Base-by-base conservation (phyloP, 1,140 invertebrate genomes). In the Steinernema khuongi region DNA sequence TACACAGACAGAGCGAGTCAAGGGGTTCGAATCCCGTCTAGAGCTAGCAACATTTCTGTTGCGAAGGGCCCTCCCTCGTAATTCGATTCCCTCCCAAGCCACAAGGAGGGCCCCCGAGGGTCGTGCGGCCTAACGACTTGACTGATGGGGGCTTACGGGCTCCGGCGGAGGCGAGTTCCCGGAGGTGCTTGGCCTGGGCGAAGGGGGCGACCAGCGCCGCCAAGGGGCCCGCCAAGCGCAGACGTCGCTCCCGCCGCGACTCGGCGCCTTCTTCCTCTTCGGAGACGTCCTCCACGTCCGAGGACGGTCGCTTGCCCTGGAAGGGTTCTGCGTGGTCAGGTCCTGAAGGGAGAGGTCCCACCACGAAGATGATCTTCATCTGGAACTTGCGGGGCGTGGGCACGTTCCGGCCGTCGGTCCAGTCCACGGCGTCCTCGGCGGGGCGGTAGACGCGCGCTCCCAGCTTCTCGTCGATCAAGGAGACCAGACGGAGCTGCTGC, bases 361-460 rank as follows among this genome's bases (percentile, higher is more conserved):
- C 82, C 18, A 83, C 71, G 32, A 85, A 72, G 31, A 85, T 73
- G 50, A 84, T 84, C 76, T 85, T 83, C 41, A 80, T 78, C 50
- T 83, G 68, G 44, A 84, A 84, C 66, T 81, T 80, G 33, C 70
- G 71, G 0, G 83, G 83, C 22, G 83, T 80, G 11, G 84, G 76
- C 28, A 77, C 22, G 70, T 83, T 80, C 26, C 74, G 68, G 2
- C 79, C 77, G 28, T 74, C 60, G 17, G 68, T 82, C 81, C 82
- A 85, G 70, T 85, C 81, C 17, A 66, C 78, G 7, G 79, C 43
- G 71, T 84, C 83, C 22, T 78, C 67, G 1, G 32, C 22, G 19
- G 83, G 84, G 17, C 72, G 33, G 70, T 83, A 85, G 19, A 84
- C 71, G 28, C 68, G 43, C 30, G 68, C 60, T 43, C 78, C 84